A percentile compares a stretch with the other conserved stretches of the same genome.
Evolutionary conservation across 1,140 invertebrate genomes (phyloP).

Genomic region (Rhagoletis pomonella): DNA sequence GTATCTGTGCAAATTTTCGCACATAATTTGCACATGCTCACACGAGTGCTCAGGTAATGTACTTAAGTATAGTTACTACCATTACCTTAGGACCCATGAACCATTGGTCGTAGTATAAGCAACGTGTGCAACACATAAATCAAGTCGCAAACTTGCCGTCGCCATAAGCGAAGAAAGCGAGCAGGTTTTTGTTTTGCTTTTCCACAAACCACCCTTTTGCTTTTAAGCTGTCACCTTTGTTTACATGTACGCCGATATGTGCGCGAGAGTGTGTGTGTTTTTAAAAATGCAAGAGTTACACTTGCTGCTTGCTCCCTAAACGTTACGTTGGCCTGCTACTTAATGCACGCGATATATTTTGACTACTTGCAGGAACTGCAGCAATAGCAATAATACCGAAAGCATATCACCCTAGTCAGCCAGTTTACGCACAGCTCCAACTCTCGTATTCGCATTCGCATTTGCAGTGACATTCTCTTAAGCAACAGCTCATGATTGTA

Average conservation of each 20-base stretch:
- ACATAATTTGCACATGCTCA: too few relatives aligned
- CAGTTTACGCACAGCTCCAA: background rate
- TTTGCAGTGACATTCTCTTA: background rate
- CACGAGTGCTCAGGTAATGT: too few relatives aligned
- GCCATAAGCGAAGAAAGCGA: background rate
- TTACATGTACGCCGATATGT: background rate
- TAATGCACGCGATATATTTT: background rate
- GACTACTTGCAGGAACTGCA: background rate
- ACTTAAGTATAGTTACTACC: too few relatives aligned
- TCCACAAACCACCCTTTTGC: background rate
- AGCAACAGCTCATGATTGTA: background rate
- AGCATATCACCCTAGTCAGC: background rate
- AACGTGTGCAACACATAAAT: constrained; percentile 37
- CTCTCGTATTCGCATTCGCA: background rate
- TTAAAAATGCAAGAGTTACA: too few relatives aligned
- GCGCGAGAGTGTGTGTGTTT: too few relatives aligned
- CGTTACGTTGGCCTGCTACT: background rate
- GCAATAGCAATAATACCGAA: background rate
- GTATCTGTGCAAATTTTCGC: too few relatives aligned
- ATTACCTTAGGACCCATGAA: background rate
- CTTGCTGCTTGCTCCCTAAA: background rate
- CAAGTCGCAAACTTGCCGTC: background rate
- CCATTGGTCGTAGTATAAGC: background rate
- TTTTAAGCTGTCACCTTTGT: constrained; percentile 16
- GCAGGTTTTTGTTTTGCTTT: background rate